Evolutionary conservation across 2,113 vertebrate genomes (phyloP), one percentile per base, ranked within the genome.

Genomic region (Mirounga angustirostris): DNA sequence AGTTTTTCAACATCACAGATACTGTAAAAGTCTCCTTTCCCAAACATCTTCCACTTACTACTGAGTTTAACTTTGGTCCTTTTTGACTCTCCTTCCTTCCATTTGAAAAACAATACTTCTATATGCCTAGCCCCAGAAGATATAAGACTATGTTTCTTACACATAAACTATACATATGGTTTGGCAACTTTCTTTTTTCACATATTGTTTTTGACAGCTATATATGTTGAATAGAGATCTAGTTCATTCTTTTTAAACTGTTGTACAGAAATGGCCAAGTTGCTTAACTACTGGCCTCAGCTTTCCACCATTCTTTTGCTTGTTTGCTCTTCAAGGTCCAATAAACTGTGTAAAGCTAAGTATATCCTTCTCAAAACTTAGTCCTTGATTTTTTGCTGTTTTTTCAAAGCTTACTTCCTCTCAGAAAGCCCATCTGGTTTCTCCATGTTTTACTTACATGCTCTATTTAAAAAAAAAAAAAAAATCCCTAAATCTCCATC

Each of bases 321-420:
- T 13, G 36, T 76, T n/a, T 90, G 6, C 92, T 93, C 63, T 30
- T 94, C 30, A 50, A 96, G 36, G 1, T 73, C 96, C 74, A 92
- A 21, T 94, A 80, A 92, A 83, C 71, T 93, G 22, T 83, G 0
- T 43, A 86, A 96, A 16, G 26, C 8, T 89, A 82, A 79, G 15
- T 52, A 83, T 58, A 89, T 71, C 24, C 52, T 88, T 97, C 76
- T 97, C 76, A 95, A 94, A 94, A 12, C 43, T 94, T 74, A 83
- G 43, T 79, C 33, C 52, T 94, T 73, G 46, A 61, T 65, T 58
- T 92, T 73, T 87, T 87, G 36, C 58, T 87, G 11, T 30, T 79
- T 92, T 91, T 78, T 84, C 65, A 81, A 92, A 14, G 61, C 19
- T 87, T 93, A 96, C 33, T 86, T 81, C 63, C 56, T 96, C 19